Evolutionary conservation across 2,113 vertebrate species (phyloP), one percentile per base, ranked within the genome.

Genomic region (Beaufortia kweichowensis): DNA sequence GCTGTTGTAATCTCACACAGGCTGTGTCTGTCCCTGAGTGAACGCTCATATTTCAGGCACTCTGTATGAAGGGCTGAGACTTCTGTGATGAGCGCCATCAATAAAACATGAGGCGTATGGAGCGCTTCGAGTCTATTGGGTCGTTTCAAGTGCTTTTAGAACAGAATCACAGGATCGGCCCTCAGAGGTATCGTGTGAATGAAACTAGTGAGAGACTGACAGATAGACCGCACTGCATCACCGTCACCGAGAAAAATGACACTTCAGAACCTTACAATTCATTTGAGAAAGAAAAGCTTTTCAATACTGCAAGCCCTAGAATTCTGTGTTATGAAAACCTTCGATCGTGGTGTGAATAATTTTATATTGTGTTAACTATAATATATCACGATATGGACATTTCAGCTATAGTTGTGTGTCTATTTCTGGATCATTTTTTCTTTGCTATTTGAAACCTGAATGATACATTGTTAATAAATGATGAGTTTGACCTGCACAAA

Each of bases 61-160:
- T 63, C 31, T 39, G 62, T 69, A 33, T 71, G 53, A 71, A 43
- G 33, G 53, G 71, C 53, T 65, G 24, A 5, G 41, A 73, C 55
- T 59, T 75, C 71, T 71, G 55, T 56, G 67, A 66, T 72, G 33
- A 68, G 60, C 39, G 65, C 23, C 55, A 66, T 83, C 60, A 83
- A 83, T 80, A 83, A 75, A 78, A 75, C 50, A 80, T 83, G 14
- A 75, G 55, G 67, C 64, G 11, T 64, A 75, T 41, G 48, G 53
- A 77, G 63, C 26, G n/a, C 64, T 75, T 43, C 21, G 39, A 70
- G 64, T 59, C 59, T 35, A 12, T 78, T 41, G 39, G 76, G 43
- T 69, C 57, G 53, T 63, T 78, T 46, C 28, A 78, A 41, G 33
- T 28, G 57, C 35, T 70, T 78, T 70, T 70, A 26, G 67, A 28